phyloP scores from a whole-genome alignment of 64 coral and sea anemone genomes.

The Montipora efflorescens region DNA sequence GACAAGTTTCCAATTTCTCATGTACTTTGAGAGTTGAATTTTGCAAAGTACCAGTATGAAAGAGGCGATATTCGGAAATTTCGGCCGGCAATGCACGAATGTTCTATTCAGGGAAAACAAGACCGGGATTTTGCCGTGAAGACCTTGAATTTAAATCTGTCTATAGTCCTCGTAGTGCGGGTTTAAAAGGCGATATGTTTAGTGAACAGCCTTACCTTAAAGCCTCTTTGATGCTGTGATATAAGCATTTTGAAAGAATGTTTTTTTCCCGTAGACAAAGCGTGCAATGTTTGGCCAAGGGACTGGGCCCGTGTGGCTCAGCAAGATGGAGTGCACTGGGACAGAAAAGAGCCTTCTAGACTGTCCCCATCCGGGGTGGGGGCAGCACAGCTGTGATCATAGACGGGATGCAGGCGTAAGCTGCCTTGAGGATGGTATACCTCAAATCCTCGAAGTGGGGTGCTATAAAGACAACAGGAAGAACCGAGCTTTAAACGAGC shows the following conservation, averaged over 20 bases:
- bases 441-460: constrained; percentile 93
- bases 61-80: too few species aligned
- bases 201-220: too few species aligned
- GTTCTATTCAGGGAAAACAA: too few species aligned
- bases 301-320: constrained; percentile 77
- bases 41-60: too few species aligned
- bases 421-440: constrained; percentile 79
- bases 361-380: constrained; percentile 60
- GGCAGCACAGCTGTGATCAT: constrained; percentile 50
- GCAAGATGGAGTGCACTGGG: constrained; percentile 71
- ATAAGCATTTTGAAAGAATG: too few species aligned
- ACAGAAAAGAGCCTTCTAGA: constrained; percentile 54
- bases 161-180: too few species aligned
- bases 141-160: too few species aligned
- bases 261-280: neutral
- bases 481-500: constrained; percentile 48
- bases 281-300: constrained; percentile 82
- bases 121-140: too few species aligned
- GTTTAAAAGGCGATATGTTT: too few species aligned
- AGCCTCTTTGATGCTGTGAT: too few species aligned
- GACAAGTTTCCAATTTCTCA: neutral
- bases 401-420: constrained; percentile 75
- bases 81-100: too few species aligned
- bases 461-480: constrained; percentile 53
- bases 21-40: too few species aligned